Evolutionary conservation across 2,888 invertebrate species (phyloP).

Genomic region (Eristalinus aeneus): DNA sequence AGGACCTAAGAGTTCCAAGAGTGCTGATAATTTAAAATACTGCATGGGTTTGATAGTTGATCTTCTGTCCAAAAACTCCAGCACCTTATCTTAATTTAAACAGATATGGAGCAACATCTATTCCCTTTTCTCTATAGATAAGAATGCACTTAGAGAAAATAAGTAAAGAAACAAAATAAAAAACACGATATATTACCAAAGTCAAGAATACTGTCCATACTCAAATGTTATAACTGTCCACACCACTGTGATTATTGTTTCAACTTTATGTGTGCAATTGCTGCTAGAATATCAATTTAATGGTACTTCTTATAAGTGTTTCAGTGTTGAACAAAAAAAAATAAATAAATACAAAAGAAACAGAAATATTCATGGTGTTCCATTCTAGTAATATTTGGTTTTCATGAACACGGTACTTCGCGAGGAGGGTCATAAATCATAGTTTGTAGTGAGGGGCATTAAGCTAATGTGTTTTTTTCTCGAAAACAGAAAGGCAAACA

Average conservation of each 20-base stretch:
- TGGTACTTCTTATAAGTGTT: conserved; percentile 34
- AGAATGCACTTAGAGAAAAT: neutral
- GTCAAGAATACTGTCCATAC: conserved; percentile 32
- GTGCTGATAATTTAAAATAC: too few relatives aligned
- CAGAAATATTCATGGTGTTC: neutral
- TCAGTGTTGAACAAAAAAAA: conserved; percentile 30
- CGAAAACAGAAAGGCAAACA: neutral
- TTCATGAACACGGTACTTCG: neutral
- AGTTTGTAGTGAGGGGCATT: neutral
- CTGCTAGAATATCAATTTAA: conserved; percentile 48
- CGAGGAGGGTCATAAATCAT: neutral
- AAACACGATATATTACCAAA: conserved; percentile 37
- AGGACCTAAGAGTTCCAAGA: too few relatives aligned
- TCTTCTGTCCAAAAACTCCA: too few relatives aligned
- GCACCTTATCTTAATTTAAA: too few relatives aligned
- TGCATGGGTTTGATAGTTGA: too few relatives aligned
- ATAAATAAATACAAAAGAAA: neutral
- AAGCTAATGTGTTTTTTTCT: neutral
- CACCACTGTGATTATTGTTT: conserved; percentile 44
- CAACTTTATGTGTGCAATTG: conserved; percentile 44
- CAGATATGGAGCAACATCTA: too few relatives aligned
- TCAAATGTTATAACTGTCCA: conserved; percentile 30
- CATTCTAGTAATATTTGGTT: conserved; percentile 8
- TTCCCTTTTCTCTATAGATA: neutral
- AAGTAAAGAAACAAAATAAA: neutral